Evolutionary conservation across 2,888 invertebrate genomes (phyloP), one percentile per base, ranked within the genome.

Genomic region (Cosmopolites sordidus): DNA sequence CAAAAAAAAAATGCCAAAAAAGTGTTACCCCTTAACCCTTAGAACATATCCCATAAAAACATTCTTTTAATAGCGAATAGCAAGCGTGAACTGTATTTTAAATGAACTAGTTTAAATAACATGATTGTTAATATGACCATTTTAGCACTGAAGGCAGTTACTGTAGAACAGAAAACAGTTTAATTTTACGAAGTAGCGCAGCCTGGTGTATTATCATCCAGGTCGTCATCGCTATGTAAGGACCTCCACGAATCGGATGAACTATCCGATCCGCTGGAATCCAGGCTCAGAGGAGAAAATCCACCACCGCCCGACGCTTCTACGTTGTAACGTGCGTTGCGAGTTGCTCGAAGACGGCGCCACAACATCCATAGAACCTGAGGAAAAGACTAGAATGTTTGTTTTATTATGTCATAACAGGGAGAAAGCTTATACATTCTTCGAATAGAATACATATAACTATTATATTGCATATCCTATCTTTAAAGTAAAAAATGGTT

Each of bases 301-400:
- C 38, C 51, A 5, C 44, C 9, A 9, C 49, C 16, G 27, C 15
- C 8, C 1, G 17, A 15, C 0, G 30, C 27, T 6, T 38, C 16
- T 9, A 39, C 30, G 15, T 22, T 46, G 46, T 38, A 18, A 9
- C 39, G 15, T 16, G 58, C 51, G 38, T 63, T 54, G 27, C 61
- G 64, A 15, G 66, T 61, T 17, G 62, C 65, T 41, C 69, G 63
- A 9, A 70, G 60, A 55, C 70, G 71, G 51, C 70, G 63, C 72
- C 72, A 73, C 27, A 73, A 60, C 70, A 73, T 71, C 72, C 71
- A 72, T 54, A 73, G 59, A 65, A 71, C 69, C 60, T 69, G 69
- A 48, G 64, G 17, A n/a, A 40, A 15, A 48, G 42, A 53, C 43
- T 42, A 45, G 11, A 49, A 37, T 12, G 43, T 16, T 43, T 49